A percentile compares a stretch with the other conserved stretches of the same genome.
Evolutionary conservation across 1,140 invertebrate genomes (phyloP).

Genomic region (Drosophila cardini): DNA sequence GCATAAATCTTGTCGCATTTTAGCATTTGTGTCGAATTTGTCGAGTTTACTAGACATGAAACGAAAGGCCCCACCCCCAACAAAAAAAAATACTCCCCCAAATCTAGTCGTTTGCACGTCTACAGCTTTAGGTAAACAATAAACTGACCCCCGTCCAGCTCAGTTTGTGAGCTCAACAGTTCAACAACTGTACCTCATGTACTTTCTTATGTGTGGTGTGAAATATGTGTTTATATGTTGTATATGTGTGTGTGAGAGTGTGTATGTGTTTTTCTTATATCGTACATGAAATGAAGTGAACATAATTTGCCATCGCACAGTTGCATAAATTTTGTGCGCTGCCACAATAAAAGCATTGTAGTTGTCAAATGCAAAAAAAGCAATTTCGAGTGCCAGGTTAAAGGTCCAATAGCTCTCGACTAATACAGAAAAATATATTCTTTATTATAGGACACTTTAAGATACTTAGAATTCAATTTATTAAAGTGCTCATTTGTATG

Average conservation of each 20-base stretch:
- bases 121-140: constrained; percentile 72
- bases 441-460: not conserved
- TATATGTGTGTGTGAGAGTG: no score
- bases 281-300: constrained; percentile 74
- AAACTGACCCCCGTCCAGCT: constrained; percentile 60
- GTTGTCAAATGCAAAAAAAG: constrained; percentile 66
- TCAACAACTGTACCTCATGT: constrained; percentile 59
- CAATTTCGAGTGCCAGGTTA: constrained; percentile 34
- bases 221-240: constrained; percentile 71
- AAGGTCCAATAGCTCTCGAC: not conserved
- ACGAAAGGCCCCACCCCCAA: not conserved
- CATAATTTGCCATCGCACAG: constrained; percentile 72
- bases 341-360: constrained; percentile 73
- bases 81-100: not conserved
- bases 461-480: not conserved
- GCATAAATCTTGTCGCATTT: constrained; percentile 82
- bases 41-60: constrained; percentile 67
- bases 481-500: no score
- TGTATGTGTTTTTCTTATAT: constrained; percentile 36
- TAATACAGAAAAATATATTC: not conserved
- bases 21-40: constrained; percentile 83
- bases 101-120: constrained; percentile 62
- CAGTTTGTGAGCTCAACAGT: not conserved
- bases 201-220: constrained; percentile 27
- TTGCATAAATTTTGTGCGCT: constrained; percentile 70